A percentile compares a stretch with the other conserved stretches of the same genome.
Evolutionary conservation across 2,797 vertebrate species (phyloP).

Genomic region (Lerista edwardsae): DNA sequence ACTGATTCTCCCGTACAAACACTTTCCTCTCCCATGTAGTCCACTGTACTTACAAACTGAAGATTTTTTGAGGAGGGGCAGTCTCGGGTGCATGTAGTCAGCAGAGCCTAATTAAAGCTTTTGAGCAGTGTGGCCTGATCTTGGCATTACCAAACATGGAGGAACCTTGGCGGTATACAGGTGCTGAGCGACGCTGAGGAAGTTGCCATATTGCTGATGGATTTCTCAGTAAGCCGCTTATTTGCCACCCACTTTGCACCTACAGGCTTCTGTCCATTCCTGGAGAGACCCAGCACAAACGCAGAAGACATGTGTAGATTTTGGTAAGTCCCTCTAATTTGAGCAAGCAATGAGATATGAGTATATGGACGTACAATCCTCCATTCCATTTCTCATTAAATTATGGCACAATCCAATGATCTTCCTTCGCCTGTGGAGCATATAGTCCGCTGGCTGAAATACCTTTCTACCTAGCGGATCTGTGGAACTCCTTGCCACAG

Average conservation of each 20-base stretch:
- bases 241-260: no score
- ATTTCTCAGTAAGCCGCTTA: neutral
- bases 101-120: neutral
- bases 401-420: neutral
- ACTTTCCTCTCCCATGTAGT: neutral
- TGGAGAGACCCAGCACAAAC: neutral
- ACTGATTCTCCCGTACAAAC: neutral
- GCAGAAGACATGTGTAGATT: neutral
- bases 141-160: neutral
- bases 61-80: neutral
- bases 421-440: no score
- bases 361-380: neutral
- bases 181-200: neutral
- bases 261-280: neutral
- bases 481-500: no score
- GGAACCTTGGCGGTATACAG: neutral
- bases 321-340: neutral
- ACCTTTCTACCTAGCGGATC: no score
- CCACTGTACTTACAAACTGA: conserved; percentile 10
- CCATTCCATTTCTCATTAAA: neutral
- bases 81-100: neutral
- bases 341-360: no score
- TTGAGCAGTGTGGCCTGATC: neutral
- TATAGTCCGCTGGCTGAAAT: no score
- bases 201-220: neutral